These are phyloP conservation scores for Cheilosia grossa DNA, from an alignment of 2,888 invertebrate genomes.

Conservation along the genomic window DNA sequence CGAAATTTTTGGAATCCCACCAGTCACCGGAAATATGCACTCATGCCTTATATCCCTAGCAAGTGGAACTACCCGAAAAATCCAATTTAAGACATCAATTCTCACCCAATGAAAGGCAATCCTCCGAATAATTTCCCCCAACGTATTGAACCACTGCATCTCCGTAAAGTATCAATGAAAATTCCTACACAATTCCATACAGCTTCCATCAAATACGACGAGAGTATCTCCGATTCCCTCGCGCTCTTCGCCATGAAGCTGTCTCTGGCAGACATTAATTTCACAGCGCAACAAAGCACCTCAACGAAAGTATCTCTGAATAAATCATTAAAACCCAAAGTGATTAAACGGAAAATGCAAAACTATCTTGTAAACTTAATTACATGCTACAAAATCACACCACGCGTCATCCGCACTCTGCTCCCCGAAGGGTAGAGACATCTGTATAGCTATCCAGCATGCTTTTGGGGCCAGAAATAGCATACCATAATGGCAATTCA, in stretches of 20 bases:
- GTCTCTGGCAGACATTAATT: constrained; percentile 32
- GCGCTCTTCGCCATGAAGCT: constrained; percentile 15
- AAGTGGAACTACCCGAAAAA: too few relatives aligned
- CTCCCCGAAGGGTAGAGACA: constrained; percentile 3
- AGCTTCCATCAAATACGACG: not conserved
- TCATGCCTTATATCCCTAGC: too few relatives aligned
- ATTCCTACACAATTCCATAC: not conserved
- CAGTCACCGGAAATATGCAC: too few relatives aligned
- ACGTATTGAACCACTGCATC: not conserved
- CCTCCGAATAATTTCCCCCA: not conserved
- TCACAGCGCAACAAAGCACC: constrained; percentile 5
- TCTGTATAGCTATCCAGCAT: not conserved
- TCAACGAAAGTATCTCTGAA: constrained; percentile 16
- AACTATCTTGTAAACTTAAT: constrained; percentile 68
- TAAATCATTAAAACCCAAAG: constrained; percentile 53
- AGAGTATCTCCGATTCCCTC: not conserved
- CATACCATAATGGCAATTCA: not conserved
- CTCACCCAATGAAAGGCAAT: not conserved
- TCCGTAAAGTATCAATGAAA: constrained; percentile 1
- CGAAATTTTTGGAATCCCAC: too few relatives aligned
- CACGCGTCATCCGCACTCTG: not conserved
- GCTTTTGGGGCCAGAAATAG: constrained; percentile 32
- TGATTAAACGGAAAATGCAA: constrained; percentile 55
- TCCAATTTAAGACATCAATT: not conserved
- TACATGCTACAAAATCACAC: constrained; percentile 46